Evolutionary conservation across 2,888 invertebrate species (phyloP), one percentile per base, ranked within the genome.

Genomic region (Ditula angustiorana): DNA sequence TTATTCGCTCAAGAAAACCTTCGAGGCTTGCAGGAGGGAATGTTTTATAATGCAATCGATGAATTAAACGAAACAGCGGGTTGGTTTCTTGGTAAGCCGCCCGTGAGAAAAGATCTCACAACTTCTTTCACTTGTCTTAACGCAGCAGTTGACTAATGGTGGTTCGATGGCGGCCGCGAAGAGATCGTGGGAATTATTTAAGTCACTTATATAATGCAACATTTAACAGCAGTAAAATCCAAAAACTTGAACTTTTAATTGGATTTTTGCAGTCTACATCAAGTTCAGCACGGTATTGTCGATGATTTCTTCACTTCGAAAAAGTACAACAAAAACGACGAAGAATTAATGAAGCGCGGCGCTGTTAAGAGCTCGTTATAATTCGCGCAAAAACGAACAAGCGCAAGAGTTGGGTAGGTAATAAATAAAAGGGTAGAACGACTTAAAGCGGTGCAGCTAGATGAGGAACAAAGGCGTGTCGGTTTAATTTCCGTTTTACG

Each of bases 91-190:
- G 72, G 64, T 64, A 75, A 77, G 73, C 71, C 71, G 62, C 72
- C 75, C 83, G 85, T 88, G 88, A 84, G 88, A 88, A 89, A 79
- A 73, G 70, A 73, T 83, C 81, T 75, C 81, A 82, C 80, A 74
- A 75, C 81, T 87, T 84, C 82, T 86, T 87, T 83, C 74, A 76
- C 69, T 80, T 76, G 80, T 74, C 74, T 75, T 78, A 76, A 80
- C 75, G 77, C 75, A 78, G 70, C 74, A 77, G 74, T 84, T 83
- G 77, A 84, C 73, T 82, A 82, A 85, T 82, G 74, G 73, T 73
- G 72, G 74, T 71, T 71, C 74, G 67, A 70, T 68, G 64, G 73
- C 69, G 68, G n/a, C 66, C 67, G 73, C 71, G 77, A 83, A 83
- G 46, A 79, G 77, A 69, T 70, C 77, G 82, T 85, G 83, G 79